These are phyloP conservation scores for Torymus texanus DNA, from an alignment of 2,888 invertebrate genomes.

Conservation along the genomic window DNA sequence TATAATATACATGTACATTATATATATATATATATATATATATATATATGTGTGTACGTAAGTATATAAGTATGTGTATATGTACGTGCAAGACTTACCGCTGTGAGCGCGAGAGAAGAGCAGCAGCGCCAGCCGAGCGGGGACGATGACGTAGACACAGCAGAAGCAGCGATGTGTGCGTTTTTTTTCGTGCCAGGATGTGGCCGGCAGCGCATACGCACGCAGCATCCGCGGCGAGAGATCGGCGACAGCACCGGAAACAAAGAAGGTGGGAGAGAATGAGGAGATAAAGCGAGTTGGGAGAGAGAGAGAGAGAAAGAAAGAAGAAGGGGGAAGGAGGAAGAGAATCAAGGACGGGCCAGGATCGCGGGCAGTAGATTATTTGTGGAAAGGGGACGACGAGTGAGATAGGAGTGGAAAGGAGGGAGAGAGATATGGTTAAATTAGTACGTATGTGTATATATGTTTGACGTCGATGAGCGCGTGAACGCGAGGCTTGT, in stretches of 20 bases:
- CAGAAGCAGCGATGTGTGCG: conserved; percentile 1
- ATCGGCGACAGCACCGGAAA: conserved; percentile 42
- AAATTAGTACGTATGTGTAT: conserved; percentile 17
- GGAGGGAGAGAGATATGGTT: conserved; percentile 4
- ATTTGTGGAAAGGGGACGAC: conserved; percentile 29
- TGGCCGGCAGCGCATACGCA: conserved; percentile 3
- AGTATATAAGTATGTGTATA: too few relatives aligned
- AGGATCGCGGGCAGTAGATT: conserved; percentile 29
- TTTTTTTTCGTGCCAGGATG: conserved; percentile 14
- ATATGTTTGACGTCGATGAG: background rate
- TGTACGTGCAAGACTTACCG: conserved; percentile 50
- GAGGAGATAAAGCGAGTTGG: background rate
- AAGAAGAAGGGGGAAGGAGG: background rate
- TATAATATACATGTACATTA: too few relatives aligned
- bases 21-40: background rate
- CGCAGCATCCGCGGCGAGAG: conserved; percentile 39
- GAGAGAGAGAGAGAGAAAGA: background rate
- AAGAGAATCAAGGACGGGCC: conserved; percentile 25
- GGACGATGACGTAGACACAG: background rate
- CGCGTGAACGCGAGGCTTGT: background rate
- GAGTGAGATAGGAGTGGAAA: background rate
- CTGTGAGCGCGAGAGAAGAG: conserved; percentile 22
- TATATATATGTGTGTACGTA: too few relatives aligned
- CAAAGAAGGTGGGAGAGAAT: conserved; percentile 18
- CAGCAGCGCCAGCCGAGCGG: background rate